These are phyloP conservation scores for Pipistrellus kuhlii DNA, from an alignment of 2,797 vertebrate species.

Conservation along the genomic window DNA sequence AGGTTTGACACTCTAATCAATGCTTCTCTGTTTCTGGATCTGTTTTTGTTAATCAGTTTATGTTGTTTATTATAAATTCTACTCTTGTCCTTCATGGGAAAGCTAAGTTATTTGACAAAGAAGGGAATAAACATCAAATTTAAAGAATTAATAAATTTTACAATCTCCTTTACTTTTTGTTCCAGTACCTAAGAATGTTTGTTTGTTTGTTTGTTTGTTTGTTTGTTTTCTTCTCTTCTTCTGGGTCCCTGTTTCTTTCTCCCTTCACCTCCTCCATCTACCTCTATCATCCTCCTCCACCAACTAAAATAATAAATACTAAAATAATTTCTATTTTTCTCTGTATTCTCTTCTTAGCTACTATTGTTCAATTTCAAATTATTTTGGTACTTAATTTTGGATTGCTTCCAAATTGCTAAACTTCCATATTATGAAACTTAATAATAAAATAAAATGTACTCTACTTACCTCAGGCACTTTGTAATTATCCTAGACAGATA, in stretches of 20 bases:
- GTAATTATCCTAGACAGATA: conserved; percentile 27
- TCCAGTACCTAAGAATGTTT: neutral
- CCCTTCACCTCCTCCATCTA: no score
- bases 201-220: neutral
- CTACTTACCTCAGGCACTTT: neutral
- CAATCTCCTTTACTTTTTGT: neutral
- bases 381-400: neutral
- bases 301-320: neutral
- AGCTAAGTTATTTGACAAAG: neutral
- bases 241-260: neutral
- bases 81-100: neutral
- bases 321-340: neutral
- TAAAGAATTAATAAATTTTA: neutral
- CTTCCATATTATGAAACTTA: neutral
- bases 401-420: conserved; percentile 47
- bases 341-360: neutral
- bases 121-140: neutral
- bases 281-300: neutral
- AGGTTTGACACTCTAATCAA: no score
- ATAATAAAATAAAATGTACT: conserved; percentile 50
- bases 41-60: no score
- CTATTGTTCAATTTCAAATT: neutral
- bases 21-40: no score
- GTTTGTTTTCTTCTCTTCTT: neutral
- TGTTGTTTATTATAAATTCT: neutral